These are phyloP conservation scores for Procambarus clarkii DNA, from an alignment of 1,140 invertebrate genomes.

Conservation along the genomic window DNA sequence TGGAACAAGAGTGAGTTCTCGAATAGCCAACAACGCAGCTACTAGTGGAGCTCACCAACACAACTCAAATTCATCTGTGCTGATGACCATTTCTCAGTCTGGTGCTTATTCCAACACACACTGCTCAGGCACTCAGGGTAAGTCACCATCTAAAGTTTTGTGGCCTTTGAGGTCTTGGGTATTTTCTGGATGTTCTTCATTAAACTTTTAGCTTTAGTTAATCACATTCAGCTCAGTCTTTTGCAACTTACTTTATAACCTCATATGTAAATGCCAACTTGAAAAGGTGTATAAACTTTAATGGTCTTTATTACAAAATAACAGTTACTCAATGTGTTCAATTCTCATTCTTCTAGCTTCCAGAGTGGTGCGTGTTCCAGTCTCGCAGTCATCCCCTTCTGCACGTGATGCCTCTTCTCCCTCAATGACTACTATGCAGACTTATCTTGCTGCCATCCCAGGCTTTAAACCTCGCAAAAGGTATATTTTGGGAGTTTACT, in stretches of 20 bases:
- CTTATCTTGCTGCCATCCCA: slow-evolving; percentile 91
- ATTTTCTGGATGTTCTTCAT: too few species aligned
- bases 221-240: too few species aligned
- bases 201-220: too few species aligned
- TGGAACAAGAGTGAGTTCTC: slow-evolving; percentile 49
- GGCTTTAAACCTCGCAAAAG: slow-evolving; percentile 87
- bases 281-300: too few species aligned
- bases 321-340: background rate
- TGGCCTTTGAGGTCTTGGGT: too few species aligned
- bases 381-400: slow-evolving; percentile 63
- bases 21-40: slow-evolving; percentile 57
- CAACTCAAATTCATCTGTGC: slow-evolving; percentile 10
- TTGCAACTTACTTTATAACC: too few species aligned
- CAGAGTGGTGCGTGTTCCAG: slow-evolving; percentile 57
- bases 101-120: slow-evolving; percentile 37
- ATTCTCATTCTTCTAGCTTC: slow-evolving; percentile 30
- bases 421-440: slow-evolving; percentile 82
- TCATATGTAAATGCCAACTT: too few species aligned
- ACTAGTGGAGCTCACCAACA: slow-evolving; percentile 28
- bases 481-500: slow-evolving; percentile 52
- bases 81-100: slow-evolving; percentile 1
- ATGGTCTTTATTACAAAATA: background rate
- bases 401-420: slow-evolving; percentile 62
- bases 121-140: slow-evolving; percentile 44
- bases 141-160: background rate